Evolutionary conservation across 1,140 invertebrate species (phyloP), one percentile per base, ranked within the genome.

Genomic region (Plodia interpunctella): DNA sequence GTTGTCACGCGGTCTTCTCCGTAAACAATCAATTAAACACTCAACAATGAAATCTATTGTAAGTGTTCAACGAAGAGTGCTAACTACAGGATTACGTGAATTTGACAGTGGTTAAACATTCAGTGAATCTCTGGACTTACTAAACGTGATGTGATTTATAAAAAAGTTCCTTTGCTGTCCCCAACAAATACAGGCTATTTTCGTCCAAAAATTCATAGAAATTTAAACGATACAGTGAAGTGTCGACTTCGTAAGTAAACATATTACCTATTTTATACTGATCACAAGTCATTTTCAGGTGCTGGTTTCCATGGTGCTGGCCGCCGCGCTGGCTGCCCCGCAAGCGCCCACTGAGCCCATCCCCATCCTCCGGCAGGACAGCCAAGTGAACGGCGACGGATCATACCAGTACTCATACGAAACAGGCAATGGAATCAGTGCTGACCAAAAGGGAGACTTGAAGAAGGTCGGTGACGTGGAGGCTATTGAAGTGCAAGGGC

Each of bases 361-460:
- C 30, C 80, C 86, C 6, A 90, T 90, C 13, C 59, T 90, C 0
- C 72, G 77, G n/a, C 85, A 88, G 54, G 85, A 90, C 57, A 82
- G 80, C 68, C 76, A 88, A 59, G 77, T 88, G 38, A 89, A 88
- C 63, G 82, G 78, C 2, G 88, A 90, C 52, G 88, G 88, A 51
- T 87, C 85, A 6, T 90, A 90, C 59, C 78, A 84, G 60, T 88
- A 88, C 57, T 70, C 82, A 5, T 89, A 76, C 75, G 93, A 94
- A 79, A 91, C 93, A 11, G 94, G 90, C 3, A 95, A 96, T 71
- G 94, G 94, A 10, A 95, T 95, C 63, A 92, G 93, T 70, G 93
- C 91, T 0, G 83, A 94, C 70, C 94, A 96, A 80, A 90, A 92
- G 67, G 95, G 94, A 17, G 91, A 92, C 38, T 73, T 93, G 57